Percentiles rank a stretch among this genome's conserved stretches.
Conservation (phyloP, 2,888 invertebrate genomes). For the Noctuana brunneofusca region DNA sequence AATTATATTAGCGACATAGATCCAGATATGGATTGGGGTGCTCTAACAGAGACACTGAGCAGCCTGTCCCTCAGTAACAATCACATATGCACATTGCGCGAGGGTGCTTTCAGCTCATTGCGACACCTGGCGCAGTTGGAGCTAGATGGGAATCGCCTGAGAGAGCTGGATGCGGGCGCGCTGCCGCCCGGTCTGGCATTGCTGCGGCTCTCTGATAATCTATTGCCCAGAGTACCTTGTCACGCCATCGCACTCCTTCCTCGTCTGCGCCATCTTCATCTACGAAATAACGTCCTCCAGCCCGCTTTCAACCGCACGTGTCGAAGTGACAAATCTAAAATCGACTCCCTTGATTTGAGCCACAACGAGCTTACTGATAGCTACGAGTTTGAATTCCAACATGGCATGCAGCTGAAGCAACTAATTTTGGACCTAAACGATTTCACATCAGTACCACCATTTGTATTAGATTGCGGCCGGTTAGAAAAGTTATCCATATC, state of each 20-base stretch:
- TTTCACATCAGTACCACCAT: constrained; percentile 84
- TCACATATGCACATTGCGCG: constrained; percentile 80
- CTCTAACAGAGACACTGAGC: constrained; percentile 86
- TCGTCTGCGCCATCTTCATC: constrained; percentile 85
- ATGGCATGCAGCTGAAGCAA: constrained; percentile 86
- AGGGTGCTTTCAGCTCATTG: constrained; percentile 83
- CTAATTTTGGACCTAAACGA: constrained; percentile 90
- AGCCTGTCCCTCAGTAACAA: constrained; percentile 91
- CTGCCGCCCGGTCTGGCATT: constrained; percentile 85
- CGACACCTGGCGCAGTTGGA: constrained; percentile 83
- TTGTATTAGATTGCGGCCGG: constrained; percentile 85
- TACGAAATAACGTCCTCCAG: constrained; percentile 71
- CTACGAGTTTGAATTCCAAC: constrained; percentile 84
- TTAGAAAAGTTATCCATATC: constrained; percentile 89
- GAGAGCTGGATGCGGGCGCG: constrained; percentile 79
- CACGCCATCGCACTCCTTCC: constrained; percentile 78
- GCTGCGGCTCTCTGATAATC: constrained; percentile 86
- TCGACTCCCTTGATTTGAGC: constrained; percentile 90
- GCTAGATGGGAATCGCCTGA: constrained; percentile 87
- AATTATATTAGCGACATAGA: constrained; percentile 83
- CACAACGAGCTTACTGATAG: constrained; percentile 88
- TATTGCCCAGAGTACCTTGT: constrained; percentile 84
- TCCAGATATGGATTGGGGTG: constrained; percentile 85
- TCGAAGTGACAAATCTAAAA: constrained; percentile 71
- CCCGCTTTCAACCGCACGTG: constrained; percentile 48